Conservation (phyloP, 2,888 invertebrate genomes). For the Microplitis manilae region DNA sequence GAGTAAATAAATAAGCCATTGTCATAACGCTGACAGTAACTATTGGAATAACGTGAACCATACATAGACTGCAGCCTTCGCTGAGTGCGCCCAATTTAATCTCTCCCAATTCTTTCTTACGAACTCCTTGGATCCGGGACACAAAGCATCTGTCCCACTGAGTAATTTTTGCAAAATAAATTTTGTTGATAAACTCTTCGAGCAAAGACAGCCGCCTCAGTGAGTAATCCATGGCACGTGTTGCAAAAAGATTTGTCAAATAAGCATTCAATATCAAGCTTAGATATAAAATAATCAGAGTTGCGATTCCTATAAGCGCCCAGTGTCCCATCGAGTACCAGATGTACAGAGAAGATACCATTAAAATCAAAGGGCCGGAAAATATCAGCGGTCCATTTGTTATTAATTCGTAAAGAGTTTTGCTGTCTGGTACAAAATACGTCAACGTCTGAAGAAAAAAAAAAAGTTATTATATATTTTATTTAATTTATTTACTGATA, state of each 20-base stretch:
- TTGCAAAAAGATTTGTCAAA: conserved; percentile 56
- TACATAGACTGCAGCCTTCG: conserved; percentile 57
- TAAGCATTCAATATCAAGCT: conserved; percentile 55
- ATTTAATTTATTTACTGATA: not conserved
- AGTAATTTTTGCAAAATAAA: conserved; percentile 57
- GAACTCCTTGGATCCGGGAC: conserved; percentile 50
- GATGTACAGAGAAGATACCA: conserved; percentile 72
- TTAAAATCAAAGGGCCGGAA: conserved; percentile 72
- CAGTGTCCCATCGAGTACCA: conserved; percentile 72
- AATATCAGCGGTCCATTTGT: conserved; percentile 72
- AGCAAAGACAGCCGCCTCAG: conserved; percentile 54
- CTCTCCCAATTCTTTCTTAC: conserved; percentile 53
- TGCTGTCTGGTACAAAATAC: conserved; percentile 72
- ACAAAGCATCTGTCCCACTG: conserved; percentile 57
- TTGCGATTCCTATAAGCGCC: conserved; percentile 72
- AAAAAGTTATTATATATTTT: too few relatives aligned
- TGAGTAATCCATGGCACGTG: conserved; percentile 56
- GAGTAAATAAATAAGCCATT: conserved; percentile 51
- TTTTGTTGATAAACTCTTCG: conserved; percentile 58
- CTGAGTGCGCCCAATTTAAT: conserved; percentile 55
- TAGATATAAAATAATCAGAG: conserved; percentile 70
- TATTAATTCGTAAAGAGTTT: conserved; percentile 73
- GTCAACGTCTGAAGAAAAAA: conserved; percentile 68
- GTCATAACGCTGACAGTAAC: conserved; percentile 52
- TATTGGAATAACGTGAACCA: conserved; percentile 58